Evolutionary conservation across 2,797 vertebrate genomes (phyloP).

Genomic region (Cryptoprocta ferox): DNA sequence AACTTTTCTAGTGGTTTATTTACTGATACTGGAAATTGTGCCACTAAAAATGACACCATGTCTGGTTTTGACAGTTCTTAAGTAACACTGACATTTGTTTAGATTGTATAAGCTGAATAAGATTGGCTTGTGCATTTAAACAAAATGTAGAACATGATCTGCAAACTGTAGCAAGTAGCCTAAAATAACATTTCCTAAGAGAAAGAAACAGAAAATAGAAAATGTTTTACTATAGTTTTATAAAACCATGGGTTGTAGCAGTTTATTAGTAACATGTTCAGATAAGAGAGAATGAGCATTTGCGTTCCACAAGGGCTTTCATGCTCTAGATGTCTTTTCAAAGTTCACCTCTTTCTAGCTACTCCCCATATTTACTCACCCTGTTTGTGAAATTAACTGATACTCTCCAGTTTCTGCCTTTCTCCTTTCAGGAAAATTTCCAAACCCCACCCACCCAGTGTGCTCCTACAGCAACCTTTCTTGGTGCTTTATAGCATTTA

Average conservation of each 20-base stretch:
- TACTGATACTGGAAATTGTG: background rate
- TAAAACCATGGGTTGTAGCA: background rate
- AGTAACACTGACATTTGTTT: background rate
- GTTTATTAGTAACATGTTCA: background rate
- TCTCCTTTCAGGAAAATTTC: background rate
- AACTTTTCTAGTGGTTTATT: background rate
- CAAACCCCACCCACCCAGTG: background rate
- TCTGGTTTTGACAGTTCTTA: constrained; percentile 5
- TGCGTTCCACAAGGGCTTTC: background rate
- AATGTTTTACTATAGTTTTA: background rate
- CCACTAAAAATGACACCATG: background rate
- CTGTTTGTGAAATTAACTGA: background rate
- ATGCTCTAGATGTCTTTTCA: background rate
- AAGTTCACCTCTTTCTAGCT: background rate
- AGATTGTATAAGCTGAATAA: background rate
- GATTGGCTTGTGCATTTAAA: background rate
- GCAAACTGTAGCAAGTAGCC: background rate
- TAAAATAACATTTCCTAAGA: background rate
- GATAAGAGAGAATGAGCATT: background rate
- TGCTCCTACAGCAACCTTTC: background rate
- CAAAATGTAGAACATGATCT: background rate
- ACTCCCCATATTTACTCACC: background rate
- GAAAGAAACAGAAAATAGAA: background rate
- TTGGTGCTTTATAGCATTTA: background rate
- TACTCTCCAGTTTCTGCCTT: background rate